phyloP scores from a whole-genome alignment of 2,888 invertebrate species.

The Agrochola lychnidis region DNA sequence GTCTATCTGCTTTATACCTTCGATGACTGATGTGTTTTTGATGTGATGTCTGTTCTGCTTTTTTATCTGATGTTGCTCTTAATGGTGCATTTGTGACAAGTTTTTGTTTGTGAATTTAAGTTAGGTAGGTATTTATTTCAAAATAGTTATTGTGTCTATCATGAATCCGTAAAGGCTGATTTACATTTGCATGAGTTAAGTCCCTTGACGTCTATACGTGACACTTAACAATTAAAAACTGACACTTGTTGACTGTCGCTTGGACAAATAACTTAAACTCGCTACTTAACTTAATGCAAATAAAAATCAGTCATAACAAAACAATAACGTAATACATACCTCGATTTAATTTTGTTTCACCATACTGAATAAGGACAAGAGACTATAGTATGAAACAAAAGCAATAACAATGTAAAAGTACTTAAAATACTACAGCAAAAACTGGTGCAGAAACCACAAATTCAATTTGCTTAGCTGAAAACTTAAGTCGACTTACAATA shows the following conservation, averaged over 20 bases:
- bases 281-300: neutral
- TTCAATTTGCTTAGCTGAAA: slow-evolving; percentile 43
- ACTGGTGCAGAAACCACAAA: slow-evolving; percentile 32
- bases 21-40: slow-evolving; percentile 44
- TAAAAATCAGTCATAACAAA: too few species aligned
- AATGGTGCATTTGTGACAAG: neutral
- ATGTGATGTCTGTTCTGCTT: slow-evolving; percentile 23
- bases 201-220: neutral
- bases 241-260: neutral
- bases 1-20: neutral
- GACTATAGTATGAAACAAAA: neutral
- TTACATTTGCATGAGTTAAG: neutral
- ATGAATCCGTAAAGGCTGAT: neutral
- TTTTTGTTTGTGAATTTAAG: neutral
- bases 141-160: neutral
- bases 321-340: neutral
- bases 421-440: slow-evolving; percentile 6
- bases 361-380: neutral
- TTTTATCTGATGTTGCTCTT: neutral
- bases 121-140: neutral
- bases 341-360: neutral
- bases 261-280: neutral
- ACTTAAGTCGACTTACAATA: slow-evolving; percentile 36
- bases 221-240: neutral
- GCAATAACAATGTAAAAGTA: slow-evolving; percentile 6